Base-by-base conservation (phyloP, 2,888 invertebrate genomes). In the Agrochola litura region DNA sequence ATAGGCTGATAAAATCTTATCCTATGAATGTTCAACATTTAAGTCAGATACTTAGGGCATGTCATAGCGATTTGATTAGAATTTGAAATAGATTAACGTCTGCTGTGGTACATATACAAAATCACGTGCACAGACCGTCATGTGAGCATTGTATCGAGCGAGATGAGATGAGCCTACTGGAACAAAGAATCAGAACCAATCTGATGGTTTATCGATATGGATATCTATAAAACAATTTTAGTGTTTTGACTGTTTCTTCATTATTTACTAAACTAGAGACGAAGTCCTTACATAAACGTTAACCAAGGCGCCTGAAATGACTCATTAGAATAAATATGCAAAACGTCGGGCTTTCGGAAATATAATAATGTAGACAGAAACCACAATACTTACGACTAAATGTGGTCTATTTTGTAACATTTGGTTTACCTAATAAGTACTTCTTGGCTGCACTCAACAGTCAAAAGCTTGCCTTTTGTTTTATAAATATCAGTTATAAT, bases 121-220 rank as follows among this genome's bases (percentile, higher is more conserved):
- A 69, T 85, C 73, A 81, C 73, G 75, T 75, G 78, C 49, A 69
- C 49, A 22, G n/a, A 37, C 43, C n/a, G 58, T 78, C 82, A 82
- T 60, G 63, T 85, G 69, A 83, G 43, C 37, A 19, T 66, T 25
- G 22, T 64, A 64, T 71, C 25, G 16, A 77, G 14, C 14, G 25
- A 58, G 25, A 14, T 25, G 25, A 60, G 37, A 70, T 75, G 69
- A 71, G n/a, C 22, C 3, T 37, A 54, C 52, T 60, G 37, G 56
- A 71, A 66, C 41, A 56, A 66, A 69, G 46, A 71, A 81, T 64
- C 43, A 58, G 19, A 75, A 43, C 14, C n/a, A 80, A 64, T 79
- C 41, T 69, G 37, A 72, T 56, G 37, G 0, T 52, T 63, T 54
- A 30, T 58, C 60, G n/a, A 9, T 58, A 41, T 10, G 1, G 22